Percentiles rank a stretch among this genome's conserved stretches.
Conservation (phyloP, 2,797 vertebrate genomes). For the Chanos chanos region DNA sequence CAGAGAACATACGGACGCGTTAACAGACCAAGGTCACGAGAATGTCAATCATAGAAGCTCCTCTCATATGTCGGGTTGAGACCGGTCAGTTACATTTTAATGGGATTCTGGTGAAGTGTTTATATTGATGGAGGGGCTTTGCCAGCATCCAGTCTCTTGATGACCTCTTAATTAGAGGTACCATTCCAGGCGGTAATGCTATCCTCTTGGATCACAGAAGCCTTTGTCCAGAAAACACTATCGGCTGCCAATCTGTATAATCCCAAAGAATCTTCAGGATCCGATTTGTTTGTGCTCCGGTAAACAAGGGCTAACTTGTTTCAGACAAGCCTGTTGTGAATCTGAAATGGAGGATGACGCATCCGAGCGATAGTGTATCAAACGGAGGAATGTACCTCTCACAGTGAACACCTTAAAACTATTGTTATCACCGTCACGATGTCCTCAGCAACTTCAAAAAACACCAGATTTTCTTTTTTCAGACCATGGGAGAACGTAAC, state of each 20-base stretch:
- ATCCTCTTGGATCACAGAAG: conserved; percentile 46
- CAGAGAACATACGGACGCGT: neutral
- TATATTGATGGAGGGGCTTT: conserved; percentile 38
- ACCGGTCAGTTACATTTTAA: conserved; percentile 35
- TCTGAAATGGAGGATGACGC: conserved; percentile 41
- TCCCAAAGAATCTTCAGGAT: conserved; percentile 54
- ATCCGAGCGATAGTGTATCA: conserved; percentile 9
- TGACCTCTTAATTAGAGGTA: conserved; percentile 47
- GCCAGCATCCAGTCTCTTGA: conserved; percentile 42
- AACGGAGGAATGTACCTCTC: too few relatives aligned
- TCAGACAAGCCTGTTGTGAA: conserved; percentile 39
- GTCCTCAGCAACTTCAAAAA: too few relatives aligned
- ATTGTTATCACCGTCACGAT: too few relatives aligned
- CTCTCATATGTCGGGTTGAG: too few relatives aligned
- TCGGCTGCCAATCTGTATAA: conserved; percentile 53
- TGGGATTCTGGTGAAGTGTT: conserved; percentile 6
- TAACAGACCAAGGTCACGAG: neutral
- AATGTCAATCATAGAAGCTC: neutral
- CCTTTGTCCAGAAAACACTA: conserved; percentile 49
- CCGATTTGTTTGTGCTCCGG: conserved; percentile 51
- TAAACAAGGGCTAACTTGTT: conserved; percentile 56
- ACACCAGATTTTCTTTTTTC: too few relatives aligned
- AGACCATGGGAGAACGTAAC: too few relatives aligned
- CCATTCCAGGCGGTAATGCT: conserved; percentile 38
- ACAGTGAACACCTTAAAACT: too few relatives aligned